phyloP scores from a whole-genome alignment of 2,888 invertebrate species.

The Dione vanillae region DNA sequence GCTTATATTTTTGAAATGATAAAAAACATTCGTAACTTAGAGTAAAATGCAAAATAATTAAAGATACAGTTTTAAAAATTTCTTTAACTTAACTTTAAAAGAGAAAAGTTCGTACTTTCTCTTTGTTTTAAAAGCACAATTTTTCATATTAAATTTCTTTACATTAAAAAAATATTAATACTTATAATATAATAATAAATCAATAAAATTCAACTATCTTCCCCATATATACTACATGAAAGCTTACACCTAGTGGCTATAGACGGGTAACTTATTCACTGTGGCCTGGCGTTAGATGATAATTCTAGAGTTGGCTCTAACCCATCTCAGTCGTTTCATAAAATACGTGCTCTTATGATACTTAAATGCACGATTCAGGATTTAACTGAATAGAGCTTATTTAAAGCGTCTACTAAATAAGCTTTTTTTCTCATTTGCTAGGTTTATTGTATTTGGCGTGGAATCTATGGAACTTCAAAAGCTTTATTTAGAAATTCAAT shows the following conservation, averaged over 20 bases:
- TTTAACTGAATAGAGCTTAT: slow-evolving; percentile 47
- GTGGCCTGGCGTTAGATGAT: slow-evolving; percentile 46
- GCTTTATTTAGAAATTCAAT: background rate
- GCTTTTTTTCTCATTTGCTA: slow-evolving; percentile 27
- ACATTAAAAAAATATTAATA: background rate
- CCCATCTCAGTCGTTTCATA: slow-evolving; percentile 49
- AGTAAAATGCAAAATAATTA: too few species aligned
- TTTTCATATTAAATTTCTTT: too few species aligned
- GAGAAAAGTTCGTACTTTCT: too few species aligned
- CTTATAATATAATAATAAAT: background rate
- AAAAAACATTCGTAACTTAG: too few species aligned
- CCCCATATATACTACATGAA: too few species aligned
- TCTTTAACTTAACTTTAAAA: too few species aligned
- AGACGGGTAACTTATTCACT: slow-evolving; percentile 2
- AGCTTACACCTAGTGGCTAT: too few species aligned
- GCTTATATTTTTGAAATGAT: too few species aligned
- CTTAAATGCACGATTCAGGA: slow-evolving; percentile 55
- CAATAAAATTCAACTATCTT: background rate
- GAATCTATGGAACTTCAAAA: background rate
- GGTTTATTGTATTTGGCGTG: slow-evolving; percentile 7
- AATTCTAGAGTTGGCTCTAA: slow-evolving; percentile 52
- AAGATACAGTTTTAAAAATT: too few species aligned
- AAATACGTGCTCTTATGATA: slow-evolving; percentile 47
- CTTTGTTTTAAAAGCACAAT: too few species aligned
- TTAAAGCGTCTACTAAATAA: slow-evolving; percentile 45